These are phyloP conservation scores for Acanthopagrus latus DNA, from an alignment of 2,797 vertebrate genomes.

Conservation along the genomic window DNA sequence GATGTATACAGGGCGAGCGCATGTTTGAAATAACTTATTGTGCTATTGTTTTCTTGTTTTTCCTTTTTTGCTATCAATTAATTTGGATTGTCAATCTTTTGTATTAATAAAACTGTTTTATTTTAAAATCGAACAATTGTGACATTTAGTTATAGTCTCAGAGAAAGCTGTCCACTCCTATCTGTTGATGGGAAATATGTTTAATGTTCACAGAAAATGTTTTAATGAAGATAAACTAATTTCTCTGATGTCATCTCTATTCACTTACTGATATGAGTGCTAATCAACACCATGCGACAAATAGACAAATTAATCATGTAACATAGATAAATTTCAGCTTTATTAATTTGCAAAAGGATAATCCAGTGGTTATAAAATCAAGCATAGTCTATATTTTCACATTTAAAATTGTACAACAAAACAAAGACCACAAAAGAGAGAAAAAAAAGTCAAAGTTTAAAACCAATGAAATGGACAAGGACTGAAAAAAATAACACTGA, in stretches of 20 bases:
- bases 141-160: background rate
- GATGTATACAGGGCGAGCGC: accelerated
- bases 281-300: background rate
- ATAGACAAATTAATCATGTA: slow-evolving; percentile 4
- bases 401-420: slow-evolving; percentile 60
- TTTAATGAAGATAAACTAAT: background rate
- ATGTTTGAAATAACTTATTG: background rate
- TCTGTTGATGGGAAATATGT: background rate
- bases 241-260: background rate
- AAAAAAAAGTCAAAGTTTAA: slow-evolving; percentile 17
- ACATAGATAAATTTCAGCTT: slow-evolving; percentile 71
- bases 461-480: slow-evolving; percentile 37
- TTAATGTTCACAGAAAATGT: background rate
- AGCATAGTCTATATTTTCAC: slow-evolving; percentile 52
- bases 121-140: too few relatives aligned
- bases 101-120: too few relatives aligned
- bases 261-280: background rate
- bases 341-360: slow-evolving; percentile 82
- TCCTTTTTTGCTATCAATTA: background rate
- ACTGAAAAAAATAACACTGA: slow-evolving; percentile 17
- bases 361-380: slow-evolving; percentile 75
- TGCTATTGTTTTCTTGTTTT: too few relatives aligned
- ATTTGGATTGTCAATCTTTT: background rate
- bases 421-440: background rate
- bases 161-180: background rate